These are phyloP conservation scores for Notodonta ziczac DNA, from an alignment of 2,888 invertebrate genomes.

Conservation along the genomic window DNA sequence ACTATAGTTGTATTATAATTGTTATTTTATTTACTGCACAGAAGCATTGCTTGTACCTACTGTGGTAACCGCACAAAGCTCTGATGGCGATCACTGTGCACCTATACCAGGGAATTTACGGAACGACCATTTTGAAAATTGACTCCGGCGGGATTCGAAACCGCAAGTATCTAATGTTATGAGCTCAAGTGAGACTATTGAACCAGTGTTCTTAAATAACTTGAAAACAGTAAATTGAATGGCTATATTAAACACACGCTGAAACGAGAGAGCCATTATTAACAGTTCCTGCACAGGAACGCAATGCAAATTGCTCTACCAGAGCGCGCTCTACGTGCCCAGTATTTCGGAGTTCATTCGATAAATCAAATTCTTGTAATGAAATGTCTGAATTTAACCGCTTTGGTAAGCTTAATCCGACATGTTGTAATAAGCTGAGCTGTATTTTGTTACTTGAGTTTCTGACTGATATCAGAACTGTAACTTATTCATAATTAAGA, in stretches of 20 bases:
- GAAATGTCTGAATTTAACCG: constrained; percentile 68
- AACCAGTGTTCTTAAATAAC: not conserved
- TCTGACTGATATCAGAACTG: no score
- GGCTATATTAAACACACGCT: not conserved
- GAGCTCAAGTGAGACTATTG: no score
- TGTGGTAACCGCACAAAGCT: no score
- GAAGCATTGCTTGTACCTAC: no score
- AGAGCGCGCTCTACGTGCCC: constrained; percentile 48
- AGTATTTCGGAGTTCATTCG: constrained; percentile 58
- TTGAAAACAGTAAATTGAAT: not conserved
- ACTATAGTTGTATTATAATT: no score
- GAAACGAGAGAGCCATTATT: constrained; percentile 16
- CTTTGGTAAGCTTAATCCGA: constrained; percentile 43
- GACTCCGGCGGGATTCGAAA: no score
- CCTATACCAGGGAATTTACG: no score
- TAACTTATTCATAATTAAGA: no score
- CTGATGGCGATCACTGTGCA: no score
- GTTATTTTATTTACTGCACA: no score
- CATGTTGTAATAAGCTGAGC: constrained; percentile 44
- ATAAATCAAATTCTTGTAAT: constrained; percentile 80
- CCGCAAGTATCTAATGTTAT: no score
- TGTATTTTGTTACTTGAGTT: not conserved
- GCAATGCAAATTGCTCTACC: constrained; percentile 41
- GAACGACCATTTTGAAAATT: no score
- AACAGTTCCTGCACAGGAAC: constrained; percentile 24